These are phyloP conservation scores for Watsonalla binaria DNA, from an alignment of 2,888 invertebrate species.

Conservation along the genomic window DNA sequence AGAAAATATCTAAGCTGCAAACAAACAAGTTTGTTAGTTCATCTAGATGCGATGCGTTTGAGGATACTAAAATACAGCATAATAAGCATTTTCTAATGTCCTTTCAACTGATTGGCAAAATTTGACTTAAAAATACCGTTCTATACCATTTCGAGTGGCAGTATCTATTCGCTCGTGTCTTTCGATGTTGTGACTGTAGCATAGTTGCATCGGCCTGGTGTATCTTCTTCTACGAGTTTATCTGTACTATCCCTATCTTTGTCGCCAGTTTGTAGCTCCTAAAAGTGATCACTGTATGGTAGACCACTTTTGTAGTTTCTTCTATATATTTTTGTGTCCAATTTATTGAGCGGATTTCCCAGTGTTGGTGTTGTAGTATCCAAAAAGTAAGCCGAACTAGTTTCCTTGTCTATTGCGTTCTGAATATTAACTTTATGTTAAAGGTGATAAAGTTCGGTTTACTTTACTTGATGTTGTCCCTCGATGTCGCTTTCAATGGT, in stretches of 20 bases:
- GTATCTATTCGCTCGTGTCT: slow-evolving; percentile 62
- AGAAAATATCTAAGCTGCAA: too few relatives aligned
- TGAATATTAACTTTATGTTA: slow-evolving; percentile 8
- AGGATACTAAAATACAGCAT: too few relatives aligned
- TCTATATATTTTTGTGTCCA: slow-evolving; percentile 65
- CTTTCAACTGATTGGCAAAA: slow-evolving; percentile 5
- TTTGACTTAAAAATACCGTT: slow-evolving; percentile 20
- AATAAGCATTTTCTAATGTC: not conserved
- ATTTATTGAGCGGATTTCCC: slow-evolving; percentile 62
- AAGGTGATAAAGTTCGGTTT: slow-evolving; percentile 47
- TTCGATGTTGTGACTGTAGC: slow-evolving; percentile 77
- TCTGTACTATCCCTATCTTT: slow-evolving; percentile 63
- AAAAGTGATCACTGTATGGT: slow-evolving; percentile 63
- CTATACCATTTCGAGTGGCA: slow-evolving; percentile 73
- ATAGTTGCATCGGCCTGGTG: slow-evolving; percentile 69
- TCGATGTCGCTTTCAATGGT: slow-evolving; percentile 77
- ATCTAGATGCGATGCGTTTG: too few relatives aligned
- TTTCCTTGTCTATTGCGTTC: slow-evolving; percentile 3
- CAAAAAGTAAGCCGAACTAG: slow-evolving; percentile 51
- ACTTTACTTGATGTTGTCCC: slow-evolving; percentile 71
- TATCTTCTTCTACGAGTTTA: slow-evolving; percentile 66
- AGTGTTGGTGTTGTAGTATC: slow-evolving; percentile 69
- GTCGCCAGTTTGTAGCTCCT: slow-evolving; percentile 68
- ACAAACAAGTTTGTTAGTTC: too few relatives aligned
- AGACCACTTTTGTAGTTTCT: slow-evolving; percentile 73